Percentiles rank a stretch among this genome's conserved stretches.
These are phyloP conservation scores for Pangasius sanitwongsei DNA, from an alignment of 2,797 vertebrate species.

Conservation along the genomic window DNA sequence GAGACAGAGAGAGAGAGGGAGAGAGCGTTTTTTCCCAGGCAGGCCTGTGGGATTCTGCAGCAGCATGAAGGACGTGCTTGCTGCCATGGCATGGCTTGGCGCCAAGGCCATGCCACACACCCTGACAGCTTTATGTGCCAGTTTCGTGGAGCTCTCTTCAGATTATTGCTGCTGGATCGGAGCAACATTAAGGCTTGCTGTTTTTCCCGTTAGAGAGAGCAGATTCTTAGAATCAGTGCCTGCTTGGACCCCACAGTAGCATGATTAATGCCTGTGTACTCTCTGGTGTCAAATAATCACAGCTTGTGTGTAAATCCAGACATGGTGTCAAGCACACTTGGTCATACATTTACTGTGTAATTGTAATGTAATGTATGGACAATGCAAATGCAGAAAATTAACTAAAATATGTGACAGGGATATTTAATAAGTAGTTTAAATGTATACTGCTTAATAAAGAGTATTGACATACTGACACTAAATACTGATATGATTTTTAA, in stretches of 20 bases:
- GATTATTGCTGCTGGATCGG: constrained; percentile 47
- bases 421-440: constrained; percentile 1
- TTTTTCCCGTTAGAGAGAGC: constrained; percentile 59
- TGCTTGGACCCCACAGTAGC: constrained; percentile 39
- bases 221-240: constrained; percentile 48
- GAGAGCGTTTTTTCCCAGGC: constrained; percentile 8
- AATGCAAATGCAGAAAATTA: not conserved
- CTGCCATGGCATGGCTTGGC: constrained; percentile 42
- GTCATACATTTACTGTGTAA: constrained; percentile 10
- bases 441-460: not conserved
- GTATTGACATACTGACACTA: not conserved
- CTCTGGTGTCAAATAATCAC: constrained; percentile 48
- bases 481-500: constrained; percentile 2
- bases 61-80: constrained; percentile 45
- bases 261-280: constrained; percentile 48
- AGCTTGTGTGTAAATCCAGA: constrained; percentile 45
- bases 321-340: constrained; percentile 10
- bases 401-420: not conserved
- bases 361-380: not conserved
- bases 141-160: constrained; percentile 49
- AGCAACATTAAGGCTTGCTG: constrained; percentile 62
- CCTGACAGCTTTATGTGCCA: constrained; percentile 59
- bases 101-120: constrained; percentile 52
- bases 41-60: constrained; percentile 42
- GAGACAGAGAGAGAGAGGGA: constrained; percentile 20